Percentiles rank a stretch among this genome's conserved stretches.
These are phyloP conservation scores for Amphipyra berbera DNA, from an alignment of 2,888 invertebrate species.

Conservation along the genomic window DNA sequence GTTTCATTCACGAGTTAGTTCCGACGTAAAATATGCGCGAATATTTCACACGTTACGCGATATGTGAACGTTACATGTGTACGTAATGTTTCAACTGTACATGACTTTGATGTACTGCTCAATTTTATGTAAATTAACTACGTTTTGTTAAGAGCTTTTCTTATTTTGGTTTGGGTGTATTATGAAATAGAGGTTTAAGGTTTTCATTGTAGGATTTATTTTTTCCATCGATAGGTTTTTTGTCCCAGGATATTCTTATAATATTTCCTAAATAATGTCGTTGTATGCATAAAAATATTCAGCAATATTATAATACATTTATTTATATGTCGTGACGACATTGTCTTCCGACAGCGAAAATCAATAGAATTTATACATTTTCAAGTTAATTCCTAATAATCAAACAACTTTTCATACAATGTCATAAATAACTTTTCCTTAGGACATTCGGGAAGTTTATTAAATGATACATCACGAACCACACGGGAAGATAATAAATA, in stretches of 20 bases:
- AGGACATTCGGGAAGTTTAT: slow-evolving; percentile 5
- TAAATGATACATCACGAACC: slow-evolving; percentile 39
- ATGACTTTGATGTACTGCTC: slow-evolving; percentile 31
- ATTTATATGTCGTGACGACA: too few species aligned
- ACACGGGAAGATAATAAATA: slow-evolving; percentile 34
- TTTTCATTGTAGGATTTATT: not conserved
- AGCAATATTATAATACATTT: too few species aligned
- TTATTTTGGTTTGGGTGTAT: slow-evolving; percentile 10
- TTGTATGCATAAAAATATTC: too few species aligned
- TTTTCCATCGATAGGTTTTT: too few species aligned
- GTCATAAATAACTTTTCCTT: not conserved
- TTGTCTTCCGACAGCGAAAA: too few species aligned
- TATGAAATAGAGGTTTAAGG: not conserved
- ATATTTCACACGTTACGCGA: slow-evolving; percentile 49
- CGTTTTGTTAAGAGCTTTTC: slow-evolving; percentile 28
- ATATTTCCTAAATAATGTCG: too few species aligned
- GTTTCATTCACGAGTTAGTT: slow-evolving; percentile 21
- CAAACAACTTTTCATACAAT: not conserved
- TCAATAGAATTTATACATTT: too few species aligned
- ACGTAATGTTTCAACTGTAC: slow-evolving; percentile 32
- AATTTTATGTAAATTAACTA: slow-evolving; percentile 44
- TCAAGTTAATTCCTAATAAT: not conserved
- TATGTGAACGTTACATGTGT: slow-evolving; percentile 32
- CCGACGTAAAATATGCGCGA: slow-evolving; percentile 41
- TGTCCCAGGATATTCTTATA: not conserved